Conservation (phyloP, 1,140 invertebrate genomes). For the Rhagoletis zephyria region DNA sequence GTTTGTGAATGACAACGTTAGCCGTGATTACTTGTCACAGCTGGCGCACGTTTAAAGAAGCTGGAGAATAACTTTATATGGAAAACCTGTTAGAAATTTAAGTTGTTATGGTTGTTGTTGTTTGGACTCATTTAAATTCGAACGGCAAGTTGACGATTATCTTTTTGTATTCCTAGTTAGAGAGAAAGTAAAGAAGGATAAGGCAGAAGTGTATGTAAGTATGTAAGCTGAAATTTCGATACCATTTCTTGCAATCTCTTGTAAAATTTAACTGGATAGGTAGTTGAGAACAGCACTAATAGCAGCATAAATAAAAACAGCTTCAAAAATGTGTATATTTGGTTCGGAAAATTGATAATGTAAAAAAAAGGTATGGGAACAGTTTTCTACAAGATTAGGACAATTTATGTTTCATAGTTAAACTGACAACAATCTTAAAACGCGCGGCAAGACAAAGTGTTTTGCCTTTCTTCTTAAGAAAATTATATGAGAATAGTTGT, state of each 20-base stretch:
- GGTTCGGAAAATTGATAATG: too few species aligned
- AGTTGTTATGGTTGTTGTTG: not conserved
- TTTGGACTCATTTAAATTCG: not conserved
- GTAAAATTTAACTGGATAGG: not conserved
- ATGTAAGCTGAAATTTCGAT: not conserved
- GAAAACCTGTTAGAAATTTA: not conserved
- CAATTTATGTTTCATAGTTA: too few species aligned
- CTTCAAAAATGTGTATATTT: too few species aligned
- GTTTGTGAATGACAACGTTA: not conserved
- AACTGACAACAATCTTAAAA: too few species aligned
- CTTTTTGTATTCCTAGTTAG: not conserved
- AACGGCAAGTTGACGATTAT: not conserved
- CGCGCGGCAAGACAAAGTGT: too few species aligned
- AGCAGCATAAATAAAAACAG: too few species aligned
- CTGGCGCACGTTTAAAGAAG: not conserved
- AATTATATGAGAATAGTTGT: too few species aligned
- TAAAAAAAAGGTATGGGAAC: too few species aligned
- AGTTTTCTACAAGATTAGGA: too few species aligned
- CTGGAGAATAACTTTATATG: not conserved
- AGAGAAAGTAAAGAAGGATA: not conserved
- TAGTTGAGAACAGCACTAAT: not conserved
- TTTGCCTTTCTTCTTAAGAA: too few species aligned
- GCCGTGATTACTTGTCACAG: conserved; percentile 46
- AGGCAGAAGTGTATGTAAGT: not conserved
- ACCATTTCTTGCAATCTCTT: not conserved